These are phyloP conservation scores for Rhinoderma darwinii DNA, from an alignment of 2,113 vertebrate genomes.

Conservation along the genomic window DNA sequence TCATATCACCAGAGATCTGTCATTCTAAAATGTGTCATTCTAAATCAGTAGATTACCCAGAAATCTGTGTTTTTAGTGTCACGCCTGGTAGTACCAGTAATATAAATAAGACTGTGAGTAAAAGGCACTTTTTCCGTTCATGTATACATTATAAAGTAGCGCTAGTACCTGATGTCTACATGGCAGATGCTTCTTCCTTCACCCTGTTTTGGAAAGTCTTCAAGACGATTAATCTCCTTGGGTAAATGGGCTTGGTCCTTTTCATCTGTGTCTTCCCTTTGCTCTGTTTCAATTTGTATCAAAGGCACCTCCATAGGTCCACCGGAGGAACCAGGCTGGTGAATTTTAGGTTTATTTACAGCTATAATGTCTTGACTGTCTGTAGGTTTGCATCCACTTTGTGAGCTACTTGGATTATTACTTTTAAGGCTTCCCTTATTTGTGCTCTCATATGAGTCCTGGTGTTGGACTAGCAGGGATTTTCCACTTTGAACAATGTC, in stretches of 20 bases:
- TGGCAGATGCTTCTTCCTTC: constrained; percentile 60
- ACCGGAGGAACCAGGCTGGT: constrained; percentile 56
- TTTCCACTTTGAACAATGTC: constrained; percentile 83
- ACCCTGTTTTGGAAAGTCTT: constrained; percentile 62
- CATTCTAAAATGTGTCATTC: neutral
- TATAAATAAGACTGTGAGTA: neutral
- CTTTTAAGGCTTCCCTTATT: constrained; percentile 61
- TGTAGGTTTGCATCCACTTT: constrained; percentile 65
- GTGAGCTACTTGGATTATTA: constrained; percentile 70
- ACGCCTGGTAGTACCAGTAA: neutral
- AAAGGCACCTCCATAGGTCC: constrained; percentile 87
- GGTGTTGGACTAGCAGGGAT: constrained; percentile 72
- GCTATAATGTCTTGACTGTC: constrained; percentile 65
- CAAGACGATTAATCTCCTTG: neutral
- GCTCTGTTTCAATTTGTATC: constrained; percentile 94
- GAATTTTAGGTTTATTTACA: constrained; percentile 54
- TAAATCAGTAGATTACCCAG: neutral
- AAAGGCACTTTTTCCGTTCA: neutral
- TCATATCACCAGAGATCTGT: neutral
- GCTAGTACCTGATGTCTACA: constrained; percentile 73
- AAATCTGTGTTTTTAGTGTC: neutral
- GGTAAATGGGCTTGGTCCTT: constrained; percentile 58
- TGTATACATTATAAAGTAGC: neutral
- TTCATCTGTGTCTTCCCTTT: constrained; percentile 76
- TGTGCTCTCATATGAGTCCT: constrained; percentile 68